A percentile compares a stretch with the other conserved stretches of the same genome.
phyloP scores from a whole-genome alignment of 2,888 invertebrate genomes.

The Phortica magna region DNA sequence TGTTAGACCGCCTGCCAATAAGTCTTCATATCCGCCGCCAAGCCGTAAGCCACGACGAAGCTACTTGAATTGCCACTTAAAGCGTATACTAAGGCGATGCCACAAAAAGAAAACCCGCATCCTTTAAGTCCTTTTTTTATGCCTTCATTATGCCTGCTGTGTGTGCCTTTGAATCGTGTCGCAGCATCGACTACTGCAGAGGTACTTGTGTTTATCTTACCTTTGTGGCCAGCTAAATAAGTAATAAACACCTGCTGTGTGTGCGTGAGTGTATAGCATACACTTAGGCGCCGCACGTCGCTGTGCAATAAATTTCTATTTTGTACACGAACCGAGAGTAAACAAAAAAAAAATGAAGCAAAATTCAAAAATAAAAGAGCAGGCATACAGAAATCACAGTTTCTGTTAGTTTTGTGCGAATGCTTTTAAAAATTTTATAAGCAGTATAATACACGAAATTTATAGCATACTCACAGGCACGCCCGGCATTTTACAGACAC shows the following conservation, averaged over 20 bases:
- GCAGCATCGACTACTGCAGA: background rate
- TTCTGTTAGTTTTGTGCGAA: background rate
- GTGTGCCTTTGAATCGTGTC: background rate
- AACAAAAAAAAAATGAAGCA: too few relatives aligned
- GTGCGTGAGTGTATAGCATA: constrained; percentile 40
- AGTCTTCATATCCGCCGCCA: constrained; percentile 10
- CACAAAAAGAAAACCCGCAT: too few relatives aligned
- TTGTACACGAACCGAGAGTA: background rate
- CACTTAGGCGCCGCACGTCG: constrained; percentile 22
- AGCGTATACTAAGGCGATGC: background rate
- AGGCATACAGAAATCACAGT: constrained; percentile 4
- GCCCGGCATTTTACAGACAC: background rate
- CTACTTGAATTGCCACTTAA: constrained; percentile 13
- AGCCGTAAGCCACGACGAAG: background rate
- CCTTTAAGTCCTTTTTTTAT: constrained; percentile 14
- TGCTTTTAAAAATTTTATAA: constrained; percentile 66
- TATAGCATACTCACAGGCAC: constrained; percentile 64
- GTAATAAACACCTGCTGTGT: constrained; percentile 64
- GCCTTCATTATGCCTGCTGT: background rate
- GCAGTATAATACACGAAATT: constrained; percentile 64
- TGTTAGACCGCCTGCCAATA: constrained; percentile 49
- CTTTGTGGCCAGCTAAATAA: constrained; percentile 55
- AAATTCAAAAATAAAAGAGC: background rate
- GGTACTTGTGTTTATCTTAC: constrained; percentile 20
- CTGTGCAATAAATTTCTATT: constrained; percentile 27